These are phyloP conservation scores for Scolopax bukidnonensis DNA, from an alignment of 2,797 vertebrate genomes.

Conservation along the genomic window DNA sequence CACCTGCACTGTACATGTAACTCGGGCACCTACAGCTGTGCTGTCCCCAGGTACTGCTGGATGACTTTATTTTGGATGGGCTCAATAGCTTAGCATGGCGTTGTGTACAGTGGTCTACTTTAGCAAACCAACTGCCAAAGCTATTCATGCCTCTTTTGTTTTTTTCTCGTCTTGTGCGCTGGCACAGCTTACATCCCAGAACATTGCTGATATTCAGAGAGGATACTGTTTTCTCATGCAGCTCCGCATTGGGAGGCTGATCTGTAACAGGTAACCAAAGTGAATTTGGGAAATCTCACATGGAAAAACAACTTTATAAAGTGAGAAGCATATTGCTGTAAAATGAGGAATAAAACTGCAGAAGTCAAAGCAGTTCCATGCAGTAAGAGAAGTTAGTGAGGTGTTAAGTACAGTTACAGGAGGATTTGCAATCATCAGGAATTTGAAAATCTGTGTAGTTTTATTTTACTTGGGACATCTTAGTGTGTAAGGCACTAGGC, in stretches of 20 bases:
- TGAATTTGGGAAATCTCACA: not conserved
- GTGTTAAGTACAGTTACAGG: not conserved
- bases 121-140: not conserved
- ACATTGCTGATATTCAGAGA: not conserved
- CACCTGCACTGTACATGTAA: rapidly evolving
- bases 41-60: not conserved
- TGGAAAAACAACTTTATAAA: not conserved
- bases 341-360: not conserved
- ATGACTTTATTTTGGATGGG: not conserved
- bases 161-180: not conserved
- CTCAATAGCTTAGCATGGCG: rapidly evolving
- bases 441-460: not conserved
- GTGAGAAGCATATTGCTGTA: not conserved
- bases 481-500: not conserved
- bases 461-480: not conserved
- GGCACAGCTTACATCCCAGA: not conserved
- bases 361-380: not conserved
- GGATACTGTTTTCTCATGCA: not conserved
- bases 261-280: not conserved
- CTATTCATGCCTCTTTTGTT: rapidly evolving
- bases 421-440: not conserved
- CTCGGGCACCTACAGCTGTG: not conserved
- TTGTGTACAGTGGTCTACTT: not conserved
- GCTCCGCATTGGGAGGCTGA: not conserved
- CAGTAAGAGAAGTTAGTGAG: not conserved